These are phyloP conservation scores for Meloidogyne exigua DNA, from an alignment of 1,140 invertebrate species.

Conservation along the genomic window DNA sequence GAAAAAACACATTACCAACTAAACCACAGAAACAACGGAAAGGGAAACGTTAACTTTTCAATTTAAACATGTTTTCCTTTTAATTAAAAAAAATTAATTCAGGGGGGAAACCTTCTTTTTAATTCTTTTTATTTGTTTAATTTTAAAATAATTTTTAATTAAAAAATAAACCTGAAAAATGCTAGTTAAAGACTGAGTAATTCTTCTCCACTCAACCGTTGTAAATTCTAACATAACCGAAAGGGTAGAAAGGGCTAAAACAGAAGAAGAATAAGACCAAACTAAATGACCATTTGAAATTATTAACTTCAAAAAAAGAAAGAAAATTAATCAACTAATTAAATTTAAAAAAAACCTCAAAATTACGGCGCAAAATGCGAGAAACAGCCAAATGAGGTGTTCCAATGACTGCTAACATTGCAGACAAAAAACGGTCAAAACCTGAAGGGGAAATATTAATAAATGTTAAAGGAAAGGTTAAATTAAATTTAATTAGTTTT, in stretches of 20 bases:
- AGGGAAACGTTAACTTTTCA: too few relatives aligned
- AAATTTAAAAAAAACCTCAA: conserved; percentile 10
- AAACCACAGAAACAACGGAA: background rate
- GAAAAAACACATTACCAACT: too few relatives aligned
- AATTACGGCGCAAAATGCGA: conserved; percentile 14
- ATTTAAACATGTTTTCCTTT: too few relatives aligned
- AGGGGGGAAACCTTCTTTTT: too few relatives aligned
- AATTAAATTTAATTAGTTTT: background rate
- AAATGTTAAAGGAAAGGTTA: background rate
- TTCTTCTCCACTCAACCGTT: background rate
- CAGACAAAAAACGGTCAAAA: conserved; percentile 24
- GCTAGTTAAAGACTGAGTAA: background rate
- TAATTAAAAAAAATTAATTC: too few relatives aligned
- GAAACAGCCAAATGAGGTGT: background rate
- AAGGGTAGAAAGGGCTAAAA: conserved; percentile 10
- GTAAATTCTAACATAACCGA: conserved; percentile 20
- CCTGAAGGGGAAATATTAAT: too few relatives aligned
- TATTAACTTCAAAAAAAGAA: conserved; percentile 7
- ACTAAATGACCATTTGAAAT: conserved; percentile 13
- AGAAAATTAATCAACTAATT: background rate
- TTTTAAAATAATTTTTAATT: background rate
- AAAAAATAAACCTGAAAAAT: background rate
- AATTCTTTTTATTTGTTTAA: too few relatives aligned
- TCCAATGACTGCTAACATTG: conserved; percentile 18
- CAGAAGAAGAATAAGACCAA: conserved; percentile 4